Base-by-base conservation (phyloP, 2,113 vertebrate genomes). In the Gorsachius goisagi region DNA sequence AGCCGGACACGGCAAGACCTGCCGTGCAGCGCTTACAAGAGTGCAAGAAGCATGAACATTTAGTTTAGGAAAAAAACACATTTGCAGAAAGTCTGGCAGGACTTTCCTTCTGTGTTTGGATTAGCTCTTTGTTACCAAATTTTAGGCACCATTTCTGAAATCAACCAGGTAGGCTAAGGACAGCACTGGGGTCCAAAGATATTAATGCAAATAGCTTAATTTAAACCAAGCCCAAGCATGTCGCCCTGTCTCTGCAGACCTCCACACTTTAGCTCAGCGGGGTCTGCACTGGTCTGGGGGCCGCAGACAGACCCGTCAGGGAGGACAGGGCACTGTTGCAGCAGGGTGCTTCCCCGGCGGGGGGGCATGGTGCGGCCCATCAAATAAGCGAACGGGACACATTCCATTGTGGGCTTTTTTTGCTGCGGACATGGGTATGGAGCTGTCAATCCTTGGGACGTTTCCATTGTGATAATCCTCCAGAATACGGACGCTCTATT, bases 401-500 rank as follows among this genome's bases (percentile, higher is more conserved):
- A 93, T 90, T 96, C 90, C 90, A 89, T 86, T 84, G 69, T 90
- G 60, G 76, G 60, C 39, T 86, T 88, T 94, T 94, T 95, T 89
- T 96, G 92, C 97, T 96, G 83, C 2, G 64, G 88, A 78, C 90
- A 91, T 74, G 88, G 55, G 30, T 92, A 95, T 87, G 68, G 96
- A 95, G 71, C 96, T 95, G 97, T 92, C 93, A 96, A 55, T 95
- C 84, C 74, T 89, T 94, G 84, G 90, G 86, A 85, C 5, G 1
- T 73, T 95, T 95, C 92, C 91, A 93, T 63, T 95, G 95, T 87
- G 89, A 95, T 82, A 96, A 92, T 93, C 89, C 94, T 89, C 63
- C 0, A 0, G 49, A 74, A 93, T 78, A 94, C 37, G 4, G 79
- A 44, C 4, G 1, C 39, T 89, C 72, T 91, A 77, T 91, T 96